Conservation (phyloP, 2,113 vertebrate species). For the Orycteropus afer region DNA sequence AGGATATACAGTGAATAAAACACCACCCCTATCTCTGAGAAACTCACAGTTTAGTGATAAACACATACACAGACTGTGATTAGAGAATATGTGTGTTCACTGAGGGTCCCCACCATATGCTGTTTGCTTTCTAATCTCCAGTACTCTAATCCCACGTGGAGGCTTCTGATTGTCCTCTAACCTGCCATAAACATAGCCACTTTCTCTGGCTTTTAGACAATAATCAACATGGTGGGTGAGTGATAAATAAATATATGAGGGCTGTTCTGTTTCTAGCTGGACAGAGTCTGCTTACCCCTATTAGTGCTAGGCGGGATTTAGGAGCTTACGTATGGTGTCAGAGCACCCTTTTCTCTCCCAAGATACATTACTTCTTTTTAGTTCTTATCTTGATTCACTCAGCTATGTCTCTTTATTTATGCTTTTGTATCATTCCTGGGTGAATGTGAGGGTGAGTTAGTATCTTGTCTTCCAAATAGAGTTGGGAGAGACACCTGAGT, state of each 20-base stretch:
- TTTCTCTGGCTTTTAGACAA: slow-evolving; percentile 67
- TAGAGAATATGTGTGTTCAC: rapidly evolving
- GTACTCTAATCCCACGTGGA: neutral
- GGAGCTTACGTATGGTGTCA: slow-evolving; percentile 62
- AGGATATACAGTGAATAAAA: neutral
- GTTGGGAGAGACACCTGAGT: neutral
- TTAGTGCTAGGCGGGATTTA: slow-evolving; percentile 57
- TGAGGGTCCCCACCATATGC: neutral
- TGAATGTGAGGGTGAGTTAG: neutral
- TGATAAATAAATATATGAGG: slow-evolving; percentile 57
- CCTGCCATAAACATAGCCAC: neutral
- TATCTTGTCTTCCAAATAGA: neutral
- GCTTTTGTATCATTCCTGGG: neutral
- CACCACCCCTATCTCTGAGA: neutral
- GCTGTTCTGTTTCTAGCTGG: slow-evolving; percentile 51
- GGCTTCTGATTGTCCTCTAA: slow-evolving; percentile 42
- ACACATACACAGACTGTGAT: neutral
- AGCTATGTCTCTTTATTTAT: slow-evolving; percentile 50
- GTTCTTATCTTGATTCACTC: slow-evolving; percentile 54
- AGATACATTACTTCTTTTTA: slow-evolving; percentile 44
- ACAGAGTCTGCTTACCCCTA: slow-evolving; percentile 49
- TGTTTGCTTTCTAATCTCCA: neutral
- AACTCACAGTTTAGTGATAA: neutral
- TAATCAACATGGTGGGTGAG: neutral
- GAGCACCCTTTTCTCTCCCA: slow-evolving; percentile 48